phyloP scores from a whole-genome alignment of 2,113 vertebrate species.

The Leptobrachium ailaonicum region DNA sequence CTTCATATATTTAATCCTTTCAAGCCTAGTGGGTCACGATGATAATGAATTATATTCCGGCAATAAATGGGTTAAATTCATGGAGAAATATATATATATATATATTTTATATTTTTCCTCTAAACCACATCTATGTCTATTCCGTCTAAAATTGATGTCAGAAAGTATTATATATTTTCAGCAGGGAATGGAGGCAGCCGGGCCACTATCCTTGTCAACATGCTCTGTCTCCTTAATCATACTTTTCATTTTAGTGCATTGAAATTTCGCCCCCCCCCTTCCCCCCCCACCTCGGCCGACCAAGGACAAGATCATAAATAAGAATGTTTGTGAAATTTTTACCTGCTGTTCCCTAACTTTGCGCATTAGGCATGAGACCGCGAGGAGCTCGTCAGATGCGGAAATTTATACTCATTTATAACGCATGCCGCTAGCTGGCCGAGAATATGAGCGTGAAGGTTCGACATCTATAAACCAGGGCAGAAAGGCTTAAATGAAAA shows the following conservation, averaged over 20 bases:
- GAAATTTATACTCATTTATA: conserved; percentile 97
- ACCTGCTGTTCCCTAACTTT: conserved; percentile 85
- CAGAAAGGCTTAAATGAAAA: conserved; percentile 86
- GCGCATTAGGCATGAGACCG: conserved; percentile 79
- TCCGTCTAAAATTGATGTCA: conserved; percentile 87
- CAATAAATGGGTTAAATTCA: conserved; percentile 21
- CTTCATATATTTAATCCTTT: no score
- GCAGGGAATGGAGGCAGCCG: conserved; percentile 82
- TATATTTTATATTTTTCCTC: conserved; percentile 50
- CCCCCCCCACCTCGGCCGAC: conserved; percentile 58
- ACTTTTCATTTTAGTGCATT: conserved; percentile 97
- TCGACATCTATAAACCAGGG: conserved; percentile 79
- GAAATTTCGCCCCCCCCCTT: conserved; percentile 81
- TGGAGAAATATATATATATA: conserved; percentile 7
- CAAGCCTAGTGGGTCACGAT: no score
- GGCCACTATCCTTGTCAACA: conserved; percentile 81
- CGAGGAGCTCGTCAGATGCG: conserved; percentile 83
- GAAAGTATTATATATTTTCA: conserved; percentile 87
- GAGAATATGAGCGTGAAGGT: conserved; percentile 86
- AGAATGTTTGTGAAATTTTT: conserved; percentile 90
- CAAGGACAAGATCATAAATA: conserved; percentile 98
- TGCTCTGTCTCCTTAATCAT: conserved; percentile 88
- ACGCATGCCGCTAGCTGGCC: conserved; percentile 73
- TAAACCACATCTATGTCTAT: conserved; percentile 79
- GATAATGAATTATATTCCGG: neutral